Conservation (phyloP, 1,140 invertebrate genomes). For the Aphaenogaster floridana region DNA sequence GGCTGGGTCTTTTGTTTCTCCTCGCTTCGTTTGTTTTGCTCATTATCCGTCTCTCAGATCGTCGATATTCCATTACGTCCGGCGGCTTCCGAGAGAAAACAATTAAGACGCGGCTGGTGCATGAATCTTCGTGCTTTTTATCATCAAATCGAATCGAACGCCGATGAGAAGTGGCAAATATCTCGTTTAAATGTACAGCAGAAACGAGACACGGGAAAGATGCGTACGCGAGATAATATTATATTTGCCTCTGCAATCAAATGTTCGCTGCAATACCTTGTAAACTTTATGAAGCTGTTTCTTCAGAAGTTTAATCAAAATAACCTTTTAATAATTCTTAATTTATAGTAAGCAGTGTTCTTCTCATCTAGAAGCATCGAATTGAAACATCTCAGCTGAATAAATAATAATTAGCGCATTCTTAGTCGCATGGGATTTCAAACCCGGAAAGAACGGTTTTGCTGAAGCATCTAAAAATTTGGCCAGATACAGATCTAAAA, state of each 20-base stretch:
- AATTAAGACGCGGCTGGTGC: slow-evolving; percentile 61
- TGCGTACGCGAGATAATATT: not conserved
- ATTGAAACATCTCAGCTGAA: not conserved
- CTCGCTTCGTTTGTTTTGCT: slow-evolving; percentile 70
- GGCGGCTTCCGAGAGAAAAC: slow-evolving; percentile 60
- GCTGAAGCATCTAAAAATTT: no score
- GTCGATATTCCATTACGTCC: slow-evolving; percentile 70
- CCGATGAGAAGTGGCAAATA: slow-evolving; percentile 12
- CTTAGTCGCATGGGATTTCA: not conserved
- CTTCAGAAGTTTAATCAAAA: not conserved
- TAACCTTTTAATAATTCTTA: not conserved
- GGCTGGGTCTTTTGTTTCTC: slow-evolving; percentile 59
- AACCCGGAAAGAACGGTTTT: no score
- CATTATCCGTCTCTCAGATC: slow-evolving; percentile 65
- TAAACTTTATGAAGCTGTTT: not conserved
- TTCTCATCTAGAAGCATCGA: not conserved
- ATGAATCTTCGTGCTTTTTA: slow-evolving; percentile 62
- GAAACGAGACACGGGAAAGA: not conserved
- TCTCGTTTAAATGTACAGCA: not conserved
- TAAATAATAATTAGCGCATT: not conserved
- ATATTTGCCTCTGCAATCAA: not conserved
- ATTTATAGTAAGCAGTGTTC: not conserved
- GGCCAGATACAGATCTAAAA: no score
- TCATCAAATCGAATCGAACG: slow-evolving; percentile 18
- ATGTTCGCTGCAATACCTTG: not conserved